Conservation (phyloP, 2,888 invertebrate species). For the Iphiclides podalirius region DNA sequence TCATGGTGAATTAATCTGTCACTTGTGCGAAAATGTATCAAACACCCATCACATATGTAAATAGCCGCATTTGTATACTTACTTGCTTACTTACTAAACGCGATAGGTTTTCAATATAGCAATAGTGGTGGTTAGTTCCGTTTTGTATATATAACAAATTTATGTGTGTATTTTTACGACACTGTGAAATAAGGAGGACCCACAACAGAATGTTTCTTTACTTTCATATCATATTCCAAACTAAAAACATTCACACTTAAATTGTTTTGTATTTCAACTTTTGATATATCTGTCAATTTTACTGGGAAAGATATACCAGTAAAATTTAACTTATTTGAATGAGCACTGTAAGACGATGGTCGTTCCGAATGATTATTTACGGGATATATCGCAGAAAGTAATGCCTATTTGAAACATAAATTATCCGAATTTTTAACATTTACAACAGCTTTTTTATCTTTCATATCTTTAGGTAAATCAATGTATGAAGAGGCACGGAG, state of each 20-base stretch:
- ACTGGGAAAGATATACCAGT: conserved; percentile 31
- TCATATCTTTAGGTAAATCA: conserved; percentile 31
- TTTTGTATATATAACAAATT: conserved; percentile 32
- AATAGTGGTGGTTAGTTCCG: conserved; percentile 29
- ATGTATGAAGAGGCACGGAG: conserved; percentile 28
- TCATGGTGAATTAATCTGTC: conserved; percentile 24
- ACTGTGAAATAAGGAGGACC: conserved; percentile 32
- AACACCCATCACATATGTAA: conserved; percentile 28
- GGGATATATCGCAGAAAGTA: conserved; percentile 33
- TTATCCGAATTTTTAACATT: conserved; percentile 34
- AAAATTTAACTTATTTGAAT: conserved; percentile 32
- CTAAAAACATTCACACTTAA: conserved; percentile 36
- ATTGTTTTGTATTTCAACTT: conserved; percentile 33
- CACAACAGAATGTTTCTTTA: conserved; percentile 25
- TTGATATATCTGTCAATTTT: conserved; percentile 31
- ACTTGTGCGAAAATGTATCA: conserved; percentile 19
- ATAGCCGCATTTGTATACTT: conserved; percentile 15
- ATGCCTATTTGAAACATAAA: conserved; percentile 33
- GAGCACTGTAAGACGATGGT: conserved; percentile 23
- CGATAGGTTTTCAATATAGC: conserved; percentile 33
- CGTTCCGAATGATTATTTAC: conserved; percentile 25
- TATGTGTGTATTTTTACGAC: conserved; percentile 26
- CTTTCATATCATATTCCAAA: conserved; percentile 29
- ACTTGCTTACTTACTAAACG: conserved; percentile 30
- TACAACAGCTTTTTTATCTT: conserved; percentile 31